Base-by-base conservation (phyloP, 2,113 vertebrate genomes). In the Cryptomyrus ogoouensis region DNA sequence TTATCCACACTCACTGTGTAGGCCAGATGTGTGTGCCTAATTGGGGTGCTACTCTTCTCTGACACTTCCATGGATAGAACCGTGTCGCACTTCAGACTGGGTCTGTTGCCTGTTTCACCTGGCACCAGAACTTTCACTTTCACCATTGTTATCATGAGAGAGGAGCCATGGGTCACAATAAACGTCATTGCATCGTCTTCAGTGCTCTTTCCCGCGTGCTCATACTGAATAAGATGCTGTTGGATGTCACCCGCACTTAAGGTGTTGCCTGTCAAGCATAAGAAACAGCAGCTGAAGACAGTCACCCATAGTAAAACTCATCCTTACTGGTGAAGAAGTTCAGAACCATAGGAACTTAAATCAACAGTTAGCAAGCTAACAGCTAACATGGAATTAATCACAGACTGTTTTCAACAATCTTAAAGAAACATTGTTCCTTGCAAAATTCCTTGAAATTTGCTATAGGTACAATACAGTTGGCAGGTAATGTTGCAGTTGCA, bases 241-340 rank as follows among this genome's bases (percentile, higher is more conserved):
- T 96, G 96, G 89, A 99, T 52, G 15, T 99, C 98, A 62, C 95
- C 95, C 10, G 97, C 97, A 3, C 95, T 97, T 93, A 99, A 99
- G 53, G 93, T 93, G 93, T 98, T 98, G 0, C 97, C 98, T 99
- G 88, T 92, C 50, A 91, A 6, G 56, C 31, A 66, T 66, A 49
- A 27, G 83, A 53, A 87, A 87, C 4, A 87, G 50, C 50, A 87
- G 49, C 27, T 87, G 49, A 87, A 84, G 7, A 46, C 83, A 44
- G 39, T 13, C 42, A 70, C 62, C n/a, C 62, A 70, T 5, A 70
- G 62, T 70, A 27, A 70, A 70, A 70, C 62, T 31, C 62, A 70
- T 70, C 62, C 10, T 70, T 70, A 31, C n/a, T 70, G 62, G n/a
- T 31, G n/a, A 27, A 70, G n/a, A 27, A 70, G 10, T 13, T 31